phyloP scores from a whole-genome alignment of 2,888 invertebrate species.

The Epsilonema sp. region DNA sequence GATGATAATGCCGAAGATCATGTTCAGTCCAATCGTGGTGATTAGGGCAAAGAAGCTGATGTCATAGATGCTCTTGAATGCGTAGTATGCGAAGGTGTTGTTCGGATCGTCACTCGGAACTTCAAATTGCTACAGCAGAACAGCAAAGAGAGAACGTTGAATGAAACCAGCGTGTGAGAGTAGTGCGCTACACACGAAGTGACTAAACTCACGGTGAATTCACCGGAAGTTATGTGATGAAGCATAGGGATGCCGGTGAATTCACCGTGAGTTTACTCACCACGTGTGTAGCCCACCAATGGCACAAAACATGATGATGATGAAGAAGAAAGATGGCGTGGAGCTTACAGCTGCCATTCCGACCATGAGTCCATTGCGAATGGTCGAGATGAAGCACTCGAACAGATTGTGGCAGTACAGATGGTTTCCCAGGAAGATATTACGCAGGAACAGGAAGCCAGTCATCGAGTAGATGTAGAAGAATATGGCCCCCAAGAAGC shows the following conservation, averaged over 20 bases:
- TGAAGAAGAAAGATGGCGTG: too few relatives aligned
- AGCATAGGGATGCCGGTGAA: too few relatives aligned
- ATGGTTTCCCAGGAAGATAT: slow-evolving; percentile 27
- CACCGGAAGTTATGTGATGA: too few relatives aligned
- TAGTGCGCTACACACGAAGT: too few relatives aligned
- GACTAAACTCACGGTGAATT: too few relatives aligned
- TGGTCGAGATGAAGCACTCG: slow-evolving; percentile 31
- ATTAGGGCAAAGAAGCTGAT: slow-evolving; percentile 33
- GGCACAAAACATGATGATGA: too few relatives aligned
- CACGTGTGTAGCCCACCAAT: too few relatives aligned
- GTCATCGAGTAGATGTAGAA: slow-evolving; percentile 32
- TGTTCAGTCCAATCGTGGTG: slow-evolving; percentile 33
- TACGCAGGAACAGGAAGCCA: slow-evolving; percentile 30
- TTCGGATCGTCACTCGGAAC: slow-evolving; percentile 9
- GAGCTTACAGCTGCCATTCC: slow-evolving; percentile 29
- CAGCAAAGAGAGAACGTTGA: too few relatives aligned
- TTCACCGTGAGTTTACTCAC: too few relatives aligned
- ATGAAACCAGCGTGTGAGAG: too few relatives aligned
- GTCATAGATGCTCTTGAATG: slow-evolving; percentile 29
- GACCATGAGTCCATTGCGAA: slow-evolving; percentile 31
- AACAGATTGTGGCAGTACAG: slow-evolving; percentile 29
- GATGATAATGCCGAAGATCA: slow-evolving; percentile 34
- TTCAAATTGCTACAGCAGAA: slow-evolving; percentile 9
- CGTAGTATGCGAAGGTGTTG: slow-evolving; percentile 20
- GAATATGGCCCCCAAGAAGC: slow-evolving; percentile 29